These are phyloP conservation scores for Heterodera schachtii DNA, from an alignment of 1,140 invertebrate genomes.

Conservation along the genomic window DNA sequence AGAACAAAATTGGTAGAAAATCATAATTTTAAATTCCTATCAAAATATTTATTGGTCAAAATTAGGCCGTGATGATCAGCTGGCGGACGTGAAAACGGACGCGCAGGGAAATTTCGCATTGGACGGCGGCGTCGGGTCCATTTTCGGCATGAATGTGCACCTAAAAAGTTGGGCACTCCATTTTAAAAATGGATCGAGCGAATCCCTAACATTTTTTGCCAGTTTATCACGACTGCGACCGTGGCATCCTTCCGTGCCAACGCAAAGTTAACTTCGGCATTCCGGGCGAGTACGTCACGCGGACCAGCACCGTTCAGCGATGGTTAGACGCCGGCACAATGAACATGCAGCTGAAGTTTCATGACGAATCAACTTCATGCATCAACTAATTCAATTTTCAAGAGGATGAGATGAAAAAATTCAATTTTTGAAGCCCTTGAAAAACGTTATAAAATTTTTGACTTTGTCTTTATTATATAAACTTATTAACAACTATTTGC, in stretches of 20 bases:
- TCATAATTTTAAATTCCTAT: too few relatives aligned
- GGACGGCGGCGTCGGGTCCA: constrained; percentile 37
- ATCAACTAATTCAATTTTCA: neutral
- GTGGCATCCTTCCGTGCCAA: constrained; percentile 43
- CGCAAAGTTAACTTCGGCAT: constrained; percentile 52
- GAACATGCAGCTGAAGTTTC: constrained; percentile 44
- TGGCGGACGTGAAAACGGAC: constrained; percentile 46
- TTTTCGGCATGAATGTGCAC: constrained; percentile 40
- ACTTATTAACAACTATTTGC: too few relatives aligned
- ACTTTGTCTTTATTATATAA: too few relatives aligned
- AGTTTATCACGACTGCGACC: constrained; percentile 53
- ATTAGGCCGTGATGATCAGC: constrained; percentile 43
- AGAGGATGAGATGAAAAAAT: too few relatives aligned
- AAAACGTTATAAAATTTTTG: too few relatives aligned
- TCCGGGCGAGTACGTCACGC: constrained; percentile 48
- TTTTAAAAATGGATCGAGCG: neutral
- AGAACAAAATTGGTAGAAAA: constrained; percentile 41
- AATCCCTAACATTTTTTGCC: neutral
- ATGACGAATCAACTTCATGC: neutral
- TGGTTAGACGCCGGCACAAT: constrained; percentile 59
- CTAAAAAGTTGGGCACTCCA: constrained; percentile 27
- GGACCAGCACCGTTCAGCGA: constrained; percentile 47
- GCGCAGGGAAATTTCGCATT: constrained; percentile 39
- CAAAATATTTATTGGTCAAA: too few relatives aligned
- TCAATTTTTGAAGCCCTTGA: too few relatives aligned